Evolutionary conservation across 2,797 vertebrate genomes (phyloP).

Genomic region (Melanotaenia boesemani): DNA sequence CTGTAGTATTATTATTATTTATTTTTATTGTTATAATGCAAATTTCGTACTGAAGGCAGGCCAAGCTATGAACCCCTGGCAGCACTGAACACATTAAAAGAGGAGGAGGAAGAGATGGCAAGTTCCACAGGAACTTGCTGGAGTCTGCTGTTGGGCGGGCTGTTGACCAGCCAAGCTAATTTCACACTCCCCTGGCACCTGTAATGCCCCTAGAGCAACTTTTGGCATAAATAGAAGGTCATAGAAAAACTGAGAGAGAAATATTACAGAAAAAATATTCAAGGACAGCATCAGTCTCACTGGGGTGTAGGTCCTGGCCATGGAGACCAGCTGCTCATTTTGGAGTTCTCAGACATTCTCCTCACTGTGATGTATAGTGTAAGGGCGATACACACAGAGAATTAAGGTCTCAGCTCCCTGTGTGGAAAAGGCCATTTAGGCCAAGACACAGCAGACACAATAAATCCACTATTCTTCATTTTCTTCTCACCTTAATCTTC

Average conservation of each 20-base stretch:
- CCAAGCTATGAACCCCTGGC: constrained; percentile 45
- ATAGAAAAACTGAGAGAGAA: constrained; percentile 49
- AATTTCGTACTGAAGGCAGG: constrained; percentile 42
- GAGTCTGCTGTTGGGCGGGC: constrained; percentile 55
- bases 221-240: constrained; percentile 78
- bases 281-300: constrained; percentile 66
- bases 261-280: constrained; percentile 58
- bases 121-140: constrained; percentile 72
- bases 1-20: constrained; percentile 7
- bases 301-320: constrained; percentile 58
- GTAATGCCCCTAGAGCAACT: constrained; percentile 75
- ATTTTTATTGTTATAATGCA: constrained; percentile 25
- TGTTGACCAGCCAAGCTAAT: constrained; percentile 80
- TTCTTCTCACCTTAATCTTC: constrained; percentile 8
- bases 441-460: constrained; percentile 61
- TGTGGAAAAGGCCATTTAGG: constrained; percentile 67
- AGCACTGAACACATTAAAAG: constrained; percentile 26
- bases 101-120: constrained; percentile 52
- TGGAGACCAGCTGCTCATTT: constrained; percentile 66
- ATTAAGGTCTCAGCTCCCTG: constrained; percentile 36
- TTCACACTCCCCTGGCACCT: constrained; percentile 84
- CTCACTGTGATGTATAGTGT: constrained; percentile 38
- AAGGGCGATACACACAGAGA: constrained; percentile 27
- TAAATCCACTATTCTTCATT: constrained; percentile 5
- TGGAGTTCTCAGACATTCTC: constrained; percentile 55